phyloP scores from a whole-genome alignment of 2,888 invertebrate genomes.

The Blastobasis lacticolella region DNA sequence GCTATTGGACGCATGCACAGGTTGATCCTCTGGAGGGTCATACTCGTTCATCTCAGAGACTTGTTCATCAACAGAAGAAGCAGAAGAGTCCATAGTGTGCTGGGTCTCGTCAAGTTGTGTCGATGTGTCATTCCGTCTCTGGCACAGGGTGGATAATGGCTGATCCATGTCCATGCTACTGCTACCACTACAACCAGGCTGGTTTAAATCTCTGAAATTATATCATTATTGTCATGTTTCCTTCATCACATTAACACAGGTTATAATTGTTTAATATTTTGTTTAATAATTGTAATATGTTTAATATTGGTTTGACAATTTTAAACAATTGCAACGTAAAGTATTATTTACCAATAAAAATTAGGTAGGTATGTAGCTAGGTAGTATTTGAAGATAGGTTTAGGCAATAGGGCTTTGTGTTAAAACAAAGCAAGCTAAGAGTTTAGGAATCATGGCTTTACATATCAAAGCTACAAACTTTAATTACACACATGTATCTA shows the following conservation, averaged over 20 bases:
- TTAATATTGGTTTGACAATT: neutral
- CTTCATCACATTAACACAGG: too few species aligned
- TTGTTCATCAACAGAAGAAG: constrained; percentile 27
- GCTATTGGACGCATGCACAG: constrained; percentile 19
- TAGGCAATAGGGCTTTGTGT: neutral
- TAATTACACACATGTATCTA: too few species aligned
- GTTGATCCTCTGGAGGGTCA: constrained; percentile 25
- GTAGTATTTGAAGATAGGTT: neutral
- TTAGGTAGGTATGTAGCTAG: neutral
- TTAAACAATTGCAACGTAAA: neutral
- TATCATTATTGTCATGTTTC: neutral
- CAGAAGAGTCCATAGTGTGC: constrained; percentile 27
- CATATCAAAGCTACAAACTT: too few species aligned
- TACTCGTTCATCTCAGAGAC: constrained; percentile 22
- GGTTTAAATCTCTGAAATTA: constrained; percentile 32
- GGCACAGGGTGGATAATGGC: constrained; percentile 1
- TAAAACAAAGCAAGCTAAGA: neutral
- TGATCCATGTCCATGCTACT: constrained; percentile 12
- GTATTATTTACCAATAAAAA: too few species aligned
- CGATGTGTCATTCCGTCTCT: constrained; percentile 10
- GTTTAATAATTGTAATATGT: too few species aligned
- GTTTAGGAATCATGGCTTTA: too few species aligned
- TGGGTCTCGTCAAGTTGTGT: constrained; percentile 13
- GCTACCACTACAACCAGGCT: constrained; percentile 31
- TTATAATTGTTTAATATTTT: too few species aligned